Conservation (phyloP, 2,888 invertebrate genomes). For the Agriopis aurantiaria region DNA sequence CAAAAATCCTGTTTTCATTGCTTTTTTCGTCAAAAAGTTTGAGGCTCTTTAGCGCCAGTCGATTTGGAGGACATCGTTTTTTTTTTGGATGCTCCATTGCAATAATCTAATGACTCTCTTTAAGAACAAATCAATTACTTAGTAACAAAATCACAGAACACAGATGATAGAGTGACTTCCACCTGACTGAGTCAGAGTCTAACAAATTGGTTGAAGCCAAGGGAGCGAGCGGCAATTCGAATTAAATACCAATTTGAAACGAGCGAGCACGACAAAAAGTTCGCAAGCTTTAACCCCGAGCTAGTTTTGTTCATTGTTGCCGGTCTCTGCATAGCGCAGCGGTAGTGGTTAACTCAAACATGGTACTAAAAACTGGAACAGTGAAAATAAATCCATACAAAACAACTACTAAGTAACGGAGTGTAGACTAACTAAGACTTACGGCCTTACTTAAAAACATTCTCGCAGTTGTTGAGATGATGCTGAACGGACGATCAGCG, state of each 20-base stretch:
- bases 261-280: conserved; percentile 65
- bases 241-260: conserved; percentile 65
- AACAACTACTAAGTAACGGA: conserved; percentile 3
- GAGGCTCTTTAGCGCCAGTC: too few species aligned
- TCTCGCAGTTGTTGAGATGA: too few species aligned
- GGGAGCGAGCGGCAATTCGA: conserved; percentile 47
- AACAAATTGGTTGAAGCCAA: conserved; percentile 48
- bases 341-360: conserved; percentile 43
- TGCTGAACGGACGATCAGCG: too few species aligned
- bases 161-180: conserved; percentile 16
- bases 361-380: conserved; percentile 31
- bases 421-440: not conserved
- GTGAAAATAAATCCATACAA: conserved; percentile 21
- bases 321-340: conserved; percentile 51
- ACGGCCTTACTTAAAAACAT: too few species aligned
- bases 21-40: too few species aligned
- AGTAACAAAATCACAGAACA: not conserved
- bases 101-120: not conserved
- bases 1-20: too few species aligned
- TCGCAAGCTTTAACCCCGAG: conserved; percentile 62
- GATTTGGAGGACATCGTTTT: too few species aligned
- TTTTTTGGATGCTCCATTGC: too few species aligned
- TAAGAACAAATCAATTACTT: not conserved
- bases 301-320: conserved; percentile 60
- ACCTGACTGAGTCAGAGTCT: conserved; percentile 26